Percentiles rank a stretch among this genome's conserved stretches.
Conservation (phyloP, 1,140 invertebrate genomes). For the Penaeus chinensis region DNA sequence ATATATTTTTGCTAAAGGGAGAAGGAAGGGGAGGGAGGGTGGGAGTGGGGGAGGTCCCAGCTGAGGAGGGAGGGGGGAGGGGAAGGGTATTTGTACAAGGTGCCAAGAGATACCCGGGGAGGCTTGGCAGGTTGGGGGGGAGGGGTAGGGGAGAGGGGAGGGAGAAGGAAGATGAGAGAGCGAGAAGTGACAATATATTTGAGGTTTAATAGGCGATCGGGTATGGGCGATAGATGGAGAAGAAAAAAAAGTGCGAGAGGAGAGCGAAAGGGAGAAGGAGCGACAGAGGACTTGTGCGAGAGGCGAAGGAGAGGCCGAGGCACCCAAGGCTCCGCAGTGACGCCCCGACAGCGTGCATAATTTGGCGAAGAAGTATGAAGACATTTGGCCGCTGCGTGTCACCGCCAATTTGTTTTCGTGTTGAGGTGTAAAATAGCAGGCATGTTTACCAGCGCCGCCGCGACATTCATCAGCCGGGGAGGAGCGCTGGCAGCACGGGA, state of each 20-base stretch:
- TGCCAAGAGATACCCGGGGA: too few relatives aligned
- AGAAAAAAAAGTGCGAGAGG: not conserved
- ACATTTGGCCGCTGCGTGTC: slow-evolving; percentile 47
- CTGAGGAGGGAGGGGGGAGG: too few relatives aligned
- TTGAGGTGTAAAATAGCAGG: slow-evolving; percentile 45
- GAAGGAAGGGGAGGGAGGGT: too few relatives aligned
- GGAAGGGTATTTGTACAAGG: too few relatives aligned
- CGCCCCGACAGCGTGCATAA: slow-evolving; percentile 33
- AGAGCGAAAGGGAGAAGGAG: slow-evolving; percentile 3
- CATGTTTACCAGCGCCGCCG: slow-evolving; percentile 34
- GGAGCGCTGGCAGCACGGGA: slow-evolving; percentile 3
- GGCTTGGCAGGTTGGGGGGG: too few relatives aligned
- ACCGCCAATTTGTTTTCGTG: slow-evolving; percentile 46
- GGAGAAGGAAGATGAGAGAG: too few relatives aligned
- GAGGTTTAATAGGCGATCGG: not conserved
- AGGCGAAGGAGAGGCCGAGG: not conserved
- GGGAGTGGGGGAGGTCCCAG: too few relatives aligned
- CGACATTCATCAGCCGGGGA: slow-evolving; percentile 14
- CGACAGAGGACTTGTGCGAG: not conserved
- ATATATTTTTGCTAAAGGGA: too few relatives aligned
- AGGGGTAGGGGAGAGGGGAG: too few relatives aligned
- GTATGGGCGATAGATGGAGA: not conserved
- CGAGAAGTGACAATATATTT: not conserved
- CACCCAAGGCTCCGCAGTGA: not conserved
- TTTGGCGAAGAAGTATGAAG: slow-evolving; percentile 51